These are phyloP conservation scores for Erpobdella octoculata DNA, from an alignment of 2,888 invertebrate species.

Conservation along the genomic window DNA sequence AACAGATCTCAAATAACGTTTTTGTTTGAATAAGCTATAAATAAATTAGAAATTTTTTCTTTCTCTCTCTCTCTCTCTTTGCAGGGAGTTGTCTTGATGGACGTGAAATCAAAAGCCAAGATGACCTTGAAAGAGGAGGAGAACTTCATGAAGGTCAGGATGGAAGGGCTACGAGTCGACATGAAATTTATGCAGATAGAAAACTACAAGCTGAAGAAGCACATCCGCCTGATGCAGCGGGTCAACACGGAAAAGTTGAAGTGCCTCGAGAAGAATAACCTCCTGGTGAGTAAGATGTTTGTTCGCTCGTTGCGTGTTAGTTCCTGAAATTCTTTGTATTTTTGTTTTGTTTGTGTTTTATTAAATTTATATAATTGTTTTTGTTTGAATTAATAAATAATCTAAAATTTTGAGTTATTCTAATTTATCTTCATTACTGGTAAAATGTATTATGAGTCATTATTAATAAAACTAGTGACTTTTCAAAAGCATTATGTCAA, in stretches of 20 bases:
- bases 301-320: too few relatives aligned
- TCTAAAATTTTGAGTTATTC: too few relatives aligned
- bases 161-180: slow-evolving; percentile 4
- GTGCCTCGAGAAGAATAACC: slow-evolving; percentile 7
- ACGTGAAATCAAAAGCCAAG: background rate
- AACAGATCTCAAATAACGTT: too few relatives aligned
- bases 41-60: too few relatives aligned
- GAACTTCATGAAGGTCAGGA: slow-evolving; percentile 1
- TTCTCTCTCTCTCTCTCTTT: background rate
- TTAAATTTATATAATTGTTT: too few relatives aligned
- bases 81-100: background rate
- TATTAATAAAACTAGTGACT: too few relatives aligned
- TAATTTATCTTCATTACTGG: too few relatives aligned
- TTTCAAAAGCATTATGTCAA: too few relatives aligned
- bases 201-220: slow-evolving; percentile 17
- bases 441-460: too few relatives aligned
- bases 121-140: background rate
- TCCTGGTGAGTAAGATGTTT: background rate
- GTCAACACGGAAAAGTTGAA: slow-evolving; percentile 20
- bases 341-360: too few relatives aligned
- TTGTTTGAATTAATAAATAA: background rate
- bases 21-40: too few relatives aligned
- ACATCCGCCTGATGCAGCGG: background rate
- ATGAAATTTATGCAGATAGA: slow-evolving; percentile 12
- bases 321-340: too few relatives aligned